Base-by-base conservation (phyloP, 2,113 vertebrate genomes). In the Marmota flaviventris region DNA sequence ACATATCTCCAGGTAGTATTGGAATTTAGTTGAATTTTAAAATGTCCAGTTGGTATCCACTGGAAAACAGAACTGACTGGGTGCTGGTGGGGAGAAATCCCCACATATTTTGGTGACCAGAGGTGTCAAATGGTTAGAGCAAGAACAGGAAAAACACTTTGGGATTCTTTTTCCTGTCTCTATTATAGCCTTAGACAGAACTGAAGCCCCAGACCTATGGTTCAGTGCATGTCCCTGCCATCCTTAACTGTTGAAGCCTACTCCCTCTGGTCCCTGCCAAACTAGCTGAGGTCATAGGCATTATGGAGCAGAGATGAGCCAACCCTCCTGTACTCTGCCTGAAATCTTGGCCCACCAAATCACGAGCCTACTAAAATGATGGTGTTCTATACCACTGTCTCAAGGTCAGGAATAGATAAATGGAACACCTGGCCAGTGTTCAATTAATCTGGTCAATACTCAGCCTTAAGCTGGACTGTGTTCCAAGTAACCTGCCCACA, bases 281-380 rank as follows among this genome's bases (percentile, higher is more conserved):
- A 67, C 8, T 10, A 25, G 18, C 42, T 82, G 27, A 61, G n/a
- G 32, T 81, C 27, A n/a, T 53, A 63, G 34, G 20, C 29, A 58
- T 53, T 67, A 12, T 16, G 2, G 5, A 89, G 17, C 25, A 78
- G 61, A 96, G 25, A 85, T 29, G 73, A 82, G 20, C 17, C 39
- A 67, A 17, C 25, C 0, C 0, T 2, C 53, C 4, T 58, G 27
- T 82, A 27, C 69, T 85, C 24, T 90, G 73, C 27, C 56, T 76
- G 58, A 95, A 84, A 93, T 76, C 79, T 76, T 92, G 56, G 79
- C 34, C 13, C 42, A 67, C 58, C 89, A 90, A 97, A 81, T 79
- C 37, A 87, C 0, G 20, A 96, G 25, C 32, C 67, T 67, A 75
- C 91, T 78, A 58, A 91, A 89, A 79, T 34, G 12, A 29, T 63